Conservation (phyloP, 2,113 vertebrate species). For the Bucco capensis region DNA sequence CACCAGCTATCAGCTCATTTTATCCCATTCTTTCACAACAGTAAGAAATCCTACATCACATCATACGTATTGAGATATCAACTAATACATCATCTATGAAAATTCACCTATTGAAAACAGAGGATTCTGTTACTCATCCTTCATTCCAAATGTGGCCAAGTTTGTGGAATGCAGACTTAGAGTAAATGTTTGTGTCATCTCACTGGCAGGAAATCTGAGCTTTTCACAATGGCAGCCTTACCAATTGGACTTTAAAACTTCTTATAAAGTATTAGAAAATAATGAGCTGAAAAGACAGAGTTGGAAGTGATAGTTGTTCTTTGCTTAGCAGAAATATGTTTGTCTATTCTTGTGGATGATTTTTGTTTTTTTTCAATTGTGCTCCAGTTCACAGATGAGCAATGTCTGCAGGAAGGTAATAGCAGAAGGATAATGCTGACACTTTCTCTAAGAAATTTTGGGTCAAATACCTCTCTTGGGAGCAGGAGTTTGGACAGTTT, state of each 20-base stretch:
- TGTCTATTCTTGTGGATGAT: neutral
- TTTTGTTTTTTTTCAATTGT: neutral
- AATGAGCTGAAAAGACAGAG: slow-evolving; percentile 9
- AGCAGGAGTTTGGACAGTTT: neutral
- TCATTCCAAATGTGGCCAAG: slow-evolving; percentile 67
- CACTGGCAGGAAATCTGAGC: slow-evolving; percentile 41
- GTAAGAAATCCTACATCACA: neutral
- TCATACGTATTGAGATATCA: neutral
- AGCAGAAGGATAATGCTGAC: neutral
- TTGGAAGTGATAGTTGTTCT: slow-evolving; percentile 27
- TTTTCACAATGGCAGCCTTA: slow-evolving; percentile 33
- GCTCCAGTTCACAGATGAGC: neutral
- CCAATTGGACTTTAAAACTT: slow-evolving; percentile 23
- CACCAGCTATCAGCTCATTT: neutral
- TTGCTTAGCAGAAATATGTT: neutral
- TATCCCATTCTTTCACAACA: neutral
- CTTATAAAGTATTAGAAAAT: slow-evolving; percentile 47
- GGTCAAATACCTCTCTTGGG: neutral
- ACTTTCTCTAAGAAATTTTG: neutral
- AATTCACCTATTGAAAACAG: slow-evolving; percentile 1
- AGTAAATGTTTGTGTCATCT: slow-evolving; percentile 69
- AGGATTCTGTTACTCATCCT: slow-evolving; percentile 59
- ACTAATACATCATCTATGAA: neutral
- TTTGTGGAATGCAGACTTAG: slow-evolving; percentile 51
- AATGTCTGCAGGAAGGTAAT: neutral